Conservation (phyloP, 2,797 vertebrate genomes). For the Pempheris klunzingeri region DNA sequence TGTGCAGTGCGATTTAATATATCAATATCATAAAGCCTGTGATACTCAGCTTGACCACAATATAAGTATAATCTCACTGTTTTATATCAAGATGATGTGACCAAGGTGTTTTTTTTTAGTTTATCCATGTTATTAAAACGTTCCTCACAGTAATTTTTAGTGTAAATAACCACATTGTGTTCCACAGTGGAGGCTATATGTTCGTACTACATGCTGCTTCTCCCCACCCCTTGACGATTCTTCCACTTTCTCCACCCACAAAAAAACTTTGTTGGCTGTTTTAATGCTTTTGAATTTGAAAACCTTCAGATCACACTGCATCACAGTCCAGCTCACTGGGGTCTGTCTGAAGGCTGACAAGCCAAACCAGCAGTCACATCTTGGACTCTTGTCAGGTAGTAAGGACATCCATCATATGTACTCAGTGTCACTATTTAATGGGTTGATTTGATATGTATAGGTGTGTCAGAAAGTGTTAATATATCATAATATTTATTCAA, state of each 20-base stretch:
- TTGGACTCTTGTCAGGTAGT: slow-evolving; percentile 62
- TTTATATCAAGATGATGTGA: neutral
- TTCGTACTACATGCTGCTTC: slow-evolving; percentile 32
- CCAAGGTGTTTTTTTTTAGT: neutral
- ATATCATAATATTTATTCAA: neutral
- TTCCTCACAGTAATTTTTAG: neutral
- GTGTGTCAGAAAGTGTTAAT: neutral
- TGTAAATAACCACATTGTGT: neutral
- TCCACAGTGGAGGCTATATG: slow-evolving; percentile 1
- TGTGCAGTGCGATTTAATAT: no score
- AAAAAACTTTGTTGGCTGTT: slow-evolving; percentile 45
- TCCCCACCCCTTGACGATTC: slow-evolving; percentile 51
- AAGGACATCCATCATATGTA: neutral
- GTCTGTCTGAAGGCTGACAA: slow-evolving; percentile 44
- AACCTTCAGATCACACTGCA: slow-evolving; percentile 40
- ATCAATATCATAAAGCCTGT: slow-evolving; percentile 7
- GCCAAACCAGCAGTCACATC: slow-evolving; percentile 26
- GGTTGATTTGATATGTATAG: slow-evolving; percentile 13
- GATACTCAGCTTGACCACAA: neutral
- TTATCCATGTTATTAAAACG: neutral
- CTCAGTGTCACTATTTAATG: neutral
- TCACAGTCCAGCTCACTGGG: slow-evolving; percentile 33
- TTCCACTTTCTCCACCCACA: slow-evolving; percentile 76
- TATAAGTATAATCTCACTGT: neutral
- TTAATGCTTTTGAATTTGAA: slow-evolving; percentile 52